Conservation (phyloP, 2,888 invertebrate species). For the Xestia sexstrigata region DNA sequence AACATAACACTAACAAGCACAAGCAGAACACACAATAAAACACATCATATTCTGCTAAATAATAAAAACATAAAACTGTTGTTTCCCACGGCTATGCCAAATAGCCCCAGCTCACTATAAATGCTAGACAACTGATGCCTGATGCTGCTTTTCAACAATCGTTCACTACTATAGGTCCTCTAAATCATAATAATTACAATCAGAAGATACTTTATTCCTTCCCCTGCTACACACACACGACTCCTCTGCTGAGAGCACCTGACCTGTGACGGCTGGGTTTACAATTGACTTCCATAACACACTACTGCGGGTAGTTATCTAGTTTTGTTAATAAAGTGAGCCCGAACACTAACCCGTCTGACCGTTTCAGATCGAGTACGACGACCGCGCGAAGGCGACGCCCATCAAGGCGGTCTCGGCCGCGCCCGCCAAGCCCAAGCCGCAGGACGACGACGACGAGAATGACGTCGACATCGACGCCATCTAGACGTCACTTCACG, state of each 20-base stretch:
- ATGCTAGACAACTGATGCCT: not conserved
- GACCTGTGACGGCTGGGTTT: not conserved
- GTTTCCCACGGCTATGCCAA: not conserved
- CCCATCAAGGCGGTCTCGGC: conserved; percentile 92
- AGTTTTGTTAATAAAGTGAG: not conserved
- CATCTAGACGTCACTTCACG: conserved; percentile 91
- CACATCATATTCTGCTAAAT: not conserved
- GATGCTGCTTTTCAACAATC: not conserved
- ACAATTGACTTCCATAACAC: not conserved
- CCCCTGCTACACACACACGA: no score
- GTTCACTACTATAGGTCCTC: not conserved
- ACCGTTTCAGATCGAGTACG: conserved; percentile 94
- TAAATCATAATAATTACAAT: not conserved
- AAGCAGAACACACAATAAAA: no score
- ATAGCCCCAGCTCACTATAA: not conserved
- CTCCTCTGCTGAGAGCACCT: not conserved
- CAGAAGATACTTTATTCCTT: no score
- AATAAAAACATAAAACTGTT: not conserved
- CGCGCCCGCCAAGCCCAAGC: conserved; percentile 78
- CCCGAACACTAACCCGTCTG: not conserved
- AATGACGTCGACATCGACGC: conserved; percentile 97
- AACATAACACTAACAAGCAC: no score
- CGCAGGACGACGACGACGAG: conserved; percentile 93
- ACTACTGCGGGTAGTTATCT: not conserved
- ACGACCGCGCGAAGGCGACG: conserved; percentile 95